A percentile compares a stretch with the other conserved stretches of the same genome.
These are phyloP conservation scores for Cephus cinctus DNA, from an alignment of 1,140 invertebrate species.

Conservation along the genomic window DNA sequence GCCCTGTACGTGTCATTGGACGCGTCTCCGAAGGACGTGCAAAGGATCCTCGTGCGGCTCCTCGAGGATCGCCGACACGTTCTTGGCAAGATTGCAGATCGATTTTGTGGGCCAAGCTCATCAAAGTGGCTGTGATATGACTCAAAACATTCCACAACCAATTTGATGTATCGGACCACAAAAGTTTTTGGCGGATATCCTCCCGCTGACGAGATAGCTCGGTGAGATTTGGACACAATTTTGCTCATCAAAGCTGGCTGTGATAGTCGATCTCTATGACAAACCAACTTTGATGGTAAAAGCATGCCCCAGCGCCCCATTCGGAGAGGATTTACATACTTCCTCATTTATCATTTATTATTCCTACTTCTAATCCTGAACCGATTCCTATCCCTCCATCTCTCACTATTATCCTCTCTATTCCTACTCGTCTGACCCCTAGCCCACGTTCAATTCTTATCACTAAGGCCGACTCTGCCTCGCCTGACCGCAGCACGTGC, in stretches of 20 bases:
- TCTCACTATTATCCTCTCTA: background rate
- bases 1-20: too few relatives aligned
- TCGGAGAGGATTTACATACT: background rate
- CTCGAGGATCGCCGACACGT: too few relatives aligned
- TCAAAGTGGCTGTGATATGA: slow-evolving; percentile 84
- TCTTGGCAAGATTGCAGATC: too few relatives aligned
- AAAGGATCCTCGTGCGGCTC: background rate
- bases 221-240: slow-evolving; percentile 53
- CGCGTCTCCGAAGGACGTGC: background rate
- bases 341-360: background rate
- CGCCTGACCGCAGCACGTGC: too few relatives aligned
- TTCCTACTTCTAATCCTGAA: too few relatives aligned
- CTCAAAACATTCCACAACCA: slow-evolving; percentile 69
- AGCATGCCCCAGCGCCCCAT: slow-evolving; percentile 43
- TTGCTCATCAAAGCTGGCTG: slow-evolving; percentile 84
- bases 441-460: too few relatives aligned
- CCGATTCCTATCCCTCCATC: background rate
- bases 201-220: background rate
- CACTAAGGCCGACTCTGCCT: too few relatives aligned
- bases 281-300: slow-evolving; percentile 74
- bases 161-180: slow-evolving; percentile 65
- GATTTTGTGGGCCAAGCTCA: slow-evolving; percentile 62
- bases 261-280: slow-evolving; percentile 75
- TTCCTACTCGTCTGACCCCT: too few relatives aligned
- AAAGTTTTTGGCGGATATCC: slow-evolving; percentile 24